These are phyloP conservation scores for Felis catus DNA, from an alignment of 2,113 vertebrate genomes.

Conservation along the genomic window DNA sequence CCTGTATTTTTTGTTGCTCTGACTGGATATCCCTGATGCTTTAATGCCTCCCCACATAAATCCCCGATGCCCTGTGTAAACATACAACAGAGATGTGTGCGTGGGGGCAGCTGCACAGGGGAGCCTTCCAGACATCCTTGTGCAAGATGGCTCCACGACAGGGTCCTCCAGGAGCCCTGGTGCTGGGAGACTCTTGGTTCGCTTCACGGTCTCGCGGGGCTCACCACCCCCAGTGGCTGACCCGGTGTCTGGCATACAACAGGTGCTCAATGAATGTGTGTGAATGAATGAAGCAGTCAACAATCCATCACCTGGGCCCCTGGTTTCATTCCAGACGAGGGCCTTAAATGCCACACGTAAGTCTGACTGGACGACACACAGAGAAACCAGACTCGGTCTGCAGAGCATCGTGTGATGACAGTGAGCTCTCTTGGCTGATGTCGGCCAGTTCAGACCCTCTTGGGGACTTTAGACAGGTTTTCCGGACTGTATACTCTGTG, in stretches of 20 bases:
- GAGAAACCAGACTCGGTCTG: background rate
- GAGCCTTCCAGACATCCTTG: too few relatives aligned
- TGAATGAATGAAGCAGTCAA: too few relatives aligned
- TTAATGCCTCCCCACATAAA: fast-evolving
- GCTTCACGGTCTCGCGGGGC: too few relatives aligned
- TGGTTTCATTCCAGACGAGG: background rate
- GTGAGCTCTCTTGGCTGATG: background rate
- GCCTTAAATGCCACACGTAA: fast-evolving
- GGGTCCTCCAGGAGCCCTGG: background rate
- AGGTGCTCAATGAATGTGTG: background rate
- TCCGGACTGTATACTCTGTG: background rate
- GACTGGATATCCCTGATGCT: background rate
- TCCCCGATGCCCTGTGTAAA: fast-evolving
- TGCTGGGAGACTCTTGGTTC: background rate
- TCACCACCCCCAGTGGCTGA: fast-evolving
- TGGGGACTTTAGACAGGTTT: background rate
- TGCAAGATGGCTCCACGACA: fast-evolving
- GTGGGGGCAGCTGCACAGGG: fast-evolving
- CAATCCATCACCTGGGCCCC: fast-evolving
- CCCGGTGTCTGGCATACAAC: fast-evolving
- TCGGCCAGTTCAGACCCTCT: background rate
- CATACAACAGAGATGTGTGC: fast-evolving
- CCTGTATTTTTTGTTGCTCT: background rate
- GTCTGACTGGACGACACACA: background rate
- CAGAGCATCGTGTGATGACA: fast-evolving